Evolutionary conservation across 2,888 invertebrate genomes (phyloP).

Genomic region (Octonoba sinensis): DNA sequence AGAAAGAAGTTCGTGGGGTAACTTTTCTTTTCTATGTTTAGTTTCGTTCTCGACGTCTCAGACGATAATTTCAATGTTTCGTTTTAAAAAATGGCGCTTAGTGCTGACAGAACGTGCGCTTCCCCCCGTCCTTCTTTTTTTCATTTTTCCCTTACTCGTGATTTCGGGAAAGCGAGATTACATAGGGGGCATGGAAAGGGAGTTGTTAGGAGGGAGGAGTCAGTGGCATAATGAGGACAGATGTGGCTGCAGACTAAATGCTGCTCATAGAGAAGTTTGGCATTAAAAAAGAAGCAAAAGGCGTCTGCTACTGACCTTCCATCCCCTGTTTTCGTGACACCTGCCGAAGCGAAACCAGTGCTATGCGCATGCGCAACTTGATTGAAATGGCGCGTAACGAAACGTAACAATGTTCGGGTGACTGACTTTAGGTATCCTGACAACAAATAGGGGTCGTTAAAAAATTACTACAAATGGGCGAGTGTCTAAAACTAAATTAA

Average conservation of each 20-base stretch:
- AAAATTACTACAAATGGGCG: no score
- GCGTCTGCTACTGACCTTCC: constrained; percentile 15
- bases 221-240: constrained; percentile 41
- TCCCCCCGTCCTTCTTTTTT: no score
- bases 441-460: background rate
- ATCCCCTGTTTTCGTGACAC: constrained; percentile 41
- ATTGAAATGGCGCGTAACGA: constrained; percentile 54
- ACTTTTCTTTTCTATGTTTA: no score
- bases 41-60: no score
- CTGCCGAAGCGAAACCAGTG: constrained; percentile 25
- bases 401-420: constrained; percentile 41
- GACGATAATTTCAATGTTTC: no score
- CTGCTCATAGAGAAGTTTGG: background rate
- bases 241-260: constrained; percentile 32
- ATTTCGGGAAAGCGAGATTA: no score
- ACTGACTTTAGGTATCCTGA: constrained; percentile 26
- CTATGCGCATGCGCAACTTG: constrained; percentile 34
- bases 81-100: no score
- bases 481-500: no score
- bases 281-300: constrained; percentile 12
- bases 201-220: constrained; percentile 42
- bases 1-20: no score
- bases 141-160: no score
- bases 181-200: constrained; percentile 1
- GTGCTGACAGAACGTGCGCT: no score